Percentiles rank a stretch among this genome's conserved stretches.
phyloP scores from a whole-genome alignment of 2,113 vertebrate genomes.

The Morone chrysops region DNA sequence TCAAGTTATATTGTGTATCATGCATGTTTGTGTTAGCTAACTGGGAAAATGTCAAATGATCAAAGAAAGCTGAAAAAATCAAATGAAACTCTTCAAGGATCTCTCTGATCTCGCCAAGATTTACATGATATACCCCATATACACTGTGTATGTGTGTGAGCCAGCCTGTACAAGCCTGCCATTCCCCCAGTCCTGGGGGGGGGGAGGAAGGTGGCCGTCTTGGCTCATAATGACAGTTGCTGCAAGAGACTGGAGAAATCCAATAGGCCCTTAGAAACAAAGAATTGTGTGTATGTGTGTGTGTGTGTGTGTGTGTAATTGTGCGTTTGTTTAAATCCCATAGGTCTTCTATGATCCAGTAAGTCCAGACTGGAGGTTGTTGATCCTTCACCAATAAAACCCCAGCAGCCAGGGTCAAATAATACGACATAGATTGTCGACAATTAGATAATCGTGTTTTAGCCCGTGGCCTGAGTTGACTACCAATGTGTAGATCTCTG shows the following conservation, averaged over 20 bases:
- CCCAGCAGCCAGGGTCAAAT: slow-evolving; percentile 55
- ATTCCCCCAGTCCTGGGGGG: slow-evolving; percentile 15
- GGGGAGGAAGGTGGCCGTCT: slow-evolving; percentile 50
- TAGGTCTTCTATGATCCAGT: slow-evolving; percentile 61
- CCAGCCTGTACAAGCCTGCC: slow-evolving; percentile 8
- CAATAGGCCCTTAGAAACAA: slow-evolving; percentile 53
- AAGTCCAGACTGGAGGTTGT: slow-evolving; percentile 60
- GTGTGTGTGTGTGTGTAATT: neutral
- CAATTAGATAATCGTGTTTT: slow-evolving; percentile 33
- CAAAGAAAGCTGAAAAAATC: neutral
- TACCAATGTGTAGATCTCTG: neutral
- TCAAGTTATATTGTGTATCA: neutral
- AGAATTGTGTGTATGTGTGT: neutral
- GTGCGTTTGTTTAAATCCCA: slow-evolving; percentile 52
- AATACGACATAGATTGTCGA: slow-evolving; percentile 45
- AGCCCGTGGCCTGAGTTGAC: slow-evolving; percentile 14
- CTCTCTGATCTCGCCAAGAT: neutral
- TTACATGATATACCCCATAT: neutral
- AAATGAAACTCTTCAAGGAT: slow-evolving; percentile 9
- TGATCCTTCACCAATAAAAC: slow-evolving; percentile 62
- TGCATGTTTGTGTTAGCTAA: no score
- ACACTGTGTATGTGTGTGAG: neutral
- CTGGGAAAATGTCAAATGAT: neutral
- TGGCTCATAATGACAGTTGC: slow-evolving; percentile 41
- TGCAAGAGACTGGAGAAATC: slow-evolving; percentile 52